Base-by-base conservation (phyloP, 2,797 vertebrate species). In the Astyanax mexicanus region DNA sequence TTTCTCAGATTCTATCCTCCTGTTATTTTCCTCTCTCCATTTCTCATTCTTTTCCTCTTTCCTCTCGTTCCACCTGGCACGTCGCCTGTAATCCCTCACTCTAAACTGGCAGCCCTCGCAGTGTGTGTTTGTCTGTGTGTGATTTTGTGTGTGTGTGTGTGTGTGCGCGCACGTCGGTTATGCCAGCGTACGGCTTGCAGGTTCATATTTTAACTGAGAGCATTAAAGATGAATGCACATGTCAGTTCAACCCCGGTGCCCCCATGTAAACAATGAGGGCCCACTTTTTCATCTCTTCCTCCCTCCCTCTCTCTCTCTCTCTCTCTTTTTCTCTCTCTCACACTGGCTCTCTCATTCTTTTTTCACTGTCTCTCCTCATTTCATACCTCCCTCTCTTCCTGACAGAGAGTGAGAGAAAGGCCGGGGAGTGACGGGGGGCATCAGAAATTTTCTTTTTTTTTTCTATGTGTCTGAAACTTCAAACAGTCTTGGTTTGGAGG, bases 191-290 rank as follows among this genome's bases (percentile, higher is more conserved):
- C 40, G 44, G 40, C 68, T 69, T 1, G 7, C 68, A 69, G 66
- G 75, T 78, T 71, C 62, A 37, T 67, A 47, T 78, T 74, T 64
- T 25, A 66, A 77, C 66, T 60, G 74, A 58, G 77, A 82, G 78
- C 70, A 47, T 80, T 66, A 67, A 83, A 88, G 82, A 88, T 68
- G 77, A 84, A 86, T 71, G 73, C 71, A 61, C 75, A 52, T 11
- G 51, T 87, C 82, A 83, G 71, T 84, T 70, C 0, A 37, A 75
- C 83, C 85, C 75, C 74, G 12, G n/a, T 47, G 79, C 60, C 82
- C 80, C 73, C 66, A 47, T 85, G 81, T 81, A 86, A 84, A 88
- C 85, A 85, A 83, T 78, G 69, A 85, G 58, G 40, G 52, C 27
- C 61, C 54, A 51, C 40, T 61, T 81, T 73, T 87, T 79, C 85